Base-by-base conservation (phyloP, 2,797 vertebrate species). In the Otolemur crassicaudatus region DNA sequence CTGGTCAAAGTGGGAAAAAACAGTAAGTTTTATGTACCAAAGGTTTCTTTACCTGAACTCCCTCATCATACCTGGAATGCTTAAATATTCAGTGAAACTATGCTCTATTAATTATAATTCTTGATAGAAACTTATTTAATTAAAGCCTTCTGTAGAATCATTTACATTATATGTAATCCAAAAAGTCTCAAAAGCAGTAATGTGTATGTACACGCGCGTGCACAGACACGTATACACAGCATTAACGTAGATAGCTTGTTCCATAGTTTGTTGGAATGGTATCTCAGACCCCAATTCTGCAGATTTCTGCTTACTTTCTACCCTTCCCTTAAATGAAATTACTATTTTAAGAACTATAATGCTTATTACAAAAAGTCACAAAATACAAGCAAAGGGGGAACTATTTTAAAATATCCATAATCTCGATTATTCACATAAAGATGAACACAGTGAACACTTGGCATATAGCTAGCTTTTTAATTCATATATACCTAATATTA, bases 1-100 rank as follows among this genome's bases (percentile, higher is more conserved):
- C 92, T 96, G 93, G 63, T 70, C 60, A 92, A 93, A 89, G 84
- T 25, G 65, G 58, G 16, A 53, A 87, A 82, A 90, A 96, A n/a
- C 22, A 67, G 25, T 88, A 65, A 85, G 14, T 80, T 84, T 80
- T 83, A 89, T 49, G 23, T 49, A 80, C 14, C 58, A 76, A 77
- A 90, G n/a, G 40, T 76, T 93, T 92, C 40, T 75, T 93, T 61
- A 61, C n/a, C n/a, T 90, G 34, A 91, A 91, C 17, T 93, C 65
- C n/a, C 34, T 80, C 49, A 69, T 69, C 20, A 75, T 49, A 91
- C 4, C 16, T 87, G 63, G n/a, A 91, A 91, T 61, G 63, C 31
- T 73, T 91, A 93, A 77, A 20, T 46, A 84, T 2, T 4, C 23
- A 92, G 61, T 5, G 14, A 25, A 96, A 58, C 34, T 72, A 46